Percentiles rank a stretch among this genome's conserved stretches.
These are phyloP conservation scores for Julus scanicus DNA, from an alignment of 2,888 invertebrate genomes.

Conservation along the genomic window DNA sequence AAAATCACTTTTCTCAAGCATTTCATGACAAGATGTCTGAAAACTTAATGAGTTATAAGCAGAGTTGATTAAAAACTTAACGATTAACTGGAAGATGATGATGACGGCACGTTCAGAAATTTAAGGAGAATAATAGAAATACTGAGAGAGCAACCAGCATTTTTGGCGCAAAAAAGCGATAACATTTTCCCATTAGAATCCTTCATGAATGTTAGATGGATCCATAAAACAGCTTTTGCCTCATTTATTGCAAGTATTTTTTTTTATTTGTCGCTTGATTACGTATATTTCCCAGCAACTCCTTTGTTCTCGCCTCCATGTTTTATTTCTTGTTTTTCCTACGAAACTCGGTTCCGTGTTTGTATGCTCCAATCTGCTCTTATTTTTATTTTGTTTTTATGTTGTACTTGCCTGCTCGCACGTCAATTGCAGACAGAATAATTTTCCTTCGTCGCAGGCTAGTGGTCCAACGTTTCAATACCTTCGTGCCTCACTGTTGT, in stretches of 20 bases:
- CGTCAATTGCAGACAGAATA: slow-evolving; percentile 43
- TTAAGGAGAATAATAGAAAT: not conserved
- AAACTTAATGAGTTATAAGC: not conserved
- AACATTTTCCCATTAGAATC: not conserved
- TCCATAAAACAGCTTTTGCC: slow-evolving; percentile 41
- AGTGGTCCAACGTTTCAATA: not conserved
- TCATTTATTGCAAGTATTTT: slow-evolving; percentile 34
- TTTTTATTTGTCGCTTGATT: slow-evolving; percentile 40
- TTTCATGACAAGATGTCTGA: not conserved
- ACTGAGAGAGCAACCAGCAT: not conserved
- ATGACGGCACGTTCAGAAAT: not conserved
- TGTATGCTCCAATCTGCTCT: not conserved
- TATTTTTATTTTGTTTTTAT: slow-evolving; percentile 15
- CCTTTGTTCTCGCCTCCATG: slow-evolving; percentile 2
- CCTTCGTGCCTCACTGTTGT: not conserved
- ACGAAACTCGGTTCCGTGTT: not conserved
- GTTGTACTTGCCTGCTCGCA: not conserved
- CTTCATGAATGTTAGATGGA: slow-evolving; percentile 32
- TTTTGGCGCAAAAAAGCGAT: slow-evolving; percentile 16
- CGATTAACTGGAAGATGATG: not conserved
- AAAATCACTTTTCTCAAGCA: too few species aligned
- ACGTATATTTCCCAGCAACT: not conserved
- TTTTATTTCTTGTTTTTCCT: not conserved
- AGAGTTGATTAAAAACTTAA: not conserved
- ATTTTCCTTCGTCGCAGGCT: not conserved